Base-by-base conservation (phyloP, 2,113 vertebrate species). In the Microtus pennsylvanicus region DNA sequence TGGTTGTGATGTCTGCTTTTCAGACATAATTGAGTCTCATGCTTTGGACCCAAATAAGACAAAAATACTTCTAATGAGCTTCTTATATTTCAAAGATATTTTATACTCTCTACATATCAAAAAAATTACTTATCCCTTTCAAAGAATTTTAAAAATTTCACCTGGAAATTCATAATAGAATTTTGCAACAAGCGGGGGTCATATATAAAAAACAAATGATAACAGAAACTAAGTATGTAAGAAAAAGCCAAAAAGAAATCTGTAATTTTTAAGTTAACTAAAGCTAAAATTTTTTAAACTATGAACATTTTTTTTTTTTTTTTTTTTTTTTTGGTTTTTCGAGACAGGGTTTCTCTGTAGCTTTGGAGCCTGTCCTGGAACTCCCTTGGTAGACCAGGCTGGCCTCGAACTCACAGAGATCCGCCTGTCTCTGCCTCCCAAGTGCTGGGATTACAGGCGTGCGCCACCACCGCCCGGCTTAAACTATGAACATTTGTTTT, bases 121-220 rank as follows among this genome's bases (percentile, higher is more conserved):
- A 26, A 76, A 74, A 83, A 72, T 95, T 38, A 85, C 35, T 17
- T 67, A 58, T 13, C 42, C 82, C 93, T 96, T 94, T 92, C 22
- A 93, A 89, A 72, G 61, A 95, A 74, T 76, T 95, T 1, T 90
- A 81, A 82, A 87, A 82, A 10, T 38, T 67, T 91, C 17, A 89
- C n/a, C 50, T 72, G 26, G 16, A 97, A 95, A 94, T 92, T 38
- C 47, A 83, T 87, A 81, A 78, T 89, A 78, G 80, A 87, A 78
- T 86, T 96, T 92, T 92, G 17, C 8, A 83, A 69, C 52, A 78
- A 75, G 42, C 14, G 45, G 80, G 69, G 42, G 9, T 61, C 70
- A 55, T 77, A 22, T 70, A 19, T 91, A 75, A 90, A 87, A 74
- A 42, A 2, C 5, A 19, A 58, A 58, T 42, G 14, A 74, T 38